A percentile compares a stretch with the other conserved stretches of the same genome.
phyloP scores from a whole-genome alignment of 2,888 invertebrate genomes.

The Polietes domitor region DNA sequence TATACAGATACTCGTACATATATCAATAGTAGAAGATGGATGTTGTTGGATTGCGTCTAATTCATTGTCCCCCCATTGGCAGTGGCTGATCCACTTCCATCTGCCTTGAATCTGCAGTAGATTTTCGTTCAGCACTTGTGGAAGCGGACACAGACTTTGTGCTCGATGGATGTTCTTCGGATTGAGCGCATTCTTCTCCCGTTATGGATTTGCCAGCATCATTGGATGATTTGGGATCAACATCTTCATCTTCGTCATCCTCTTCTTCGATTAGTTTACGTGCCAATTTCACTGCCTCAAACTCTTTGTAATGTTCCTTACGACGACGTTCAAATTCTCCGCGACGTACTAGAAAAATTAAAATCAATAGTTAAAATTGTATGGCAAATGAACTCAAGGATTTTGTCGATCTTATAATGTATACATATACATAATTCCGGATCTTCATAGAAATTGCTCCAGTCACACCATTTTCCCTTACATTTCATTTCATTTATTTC shows the following conservation, averaged over 20 bases:
- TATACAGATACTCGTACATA: conserved; percentile 70
- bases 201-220: conserved; percentile 47
- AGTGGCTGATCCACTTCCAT: conserved; percentile 59
- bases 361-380: not conserved
- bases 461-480: too few relatives aligned
- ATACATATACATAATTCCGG: too few relatives aligned
- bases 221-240: conserved; percentile 44
- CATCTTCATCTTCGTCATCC: conserved; percentile 84
- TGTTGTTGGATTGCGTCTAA: conserved; percentile 45
- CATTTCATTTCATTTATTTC: too few relatives aligned
- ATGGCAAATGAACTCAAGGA: too few relatives aligned
- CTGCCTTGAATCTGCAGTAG: conserved; percentile 47
- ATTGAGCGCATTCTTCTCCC: conserved; percentile 6
- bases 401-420: too few relatives aligned
- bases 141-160: conserved; percentile 8
- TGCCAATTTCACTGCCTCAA: conserved; percentile 95
- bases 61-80: conserved; percentile 48
- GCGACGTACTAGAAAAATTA: conserved; percentile 83
- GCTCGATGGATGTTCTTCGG: conserved; percentile 37
- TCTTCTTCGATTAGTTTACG: conserved; percentile 95
- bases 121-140: conserved; percentile 63
- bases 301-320: conserved; percentile 99
- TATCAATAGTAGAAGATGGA: conserved; percentile 68
- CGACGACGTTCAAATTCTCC: conserved; percentile 94
- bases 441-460: too few relatives aligned